Base-by-base conservation (phyloP, 2,888 invertebrate species). In the Caenorhabditis uteleia region DNA sequence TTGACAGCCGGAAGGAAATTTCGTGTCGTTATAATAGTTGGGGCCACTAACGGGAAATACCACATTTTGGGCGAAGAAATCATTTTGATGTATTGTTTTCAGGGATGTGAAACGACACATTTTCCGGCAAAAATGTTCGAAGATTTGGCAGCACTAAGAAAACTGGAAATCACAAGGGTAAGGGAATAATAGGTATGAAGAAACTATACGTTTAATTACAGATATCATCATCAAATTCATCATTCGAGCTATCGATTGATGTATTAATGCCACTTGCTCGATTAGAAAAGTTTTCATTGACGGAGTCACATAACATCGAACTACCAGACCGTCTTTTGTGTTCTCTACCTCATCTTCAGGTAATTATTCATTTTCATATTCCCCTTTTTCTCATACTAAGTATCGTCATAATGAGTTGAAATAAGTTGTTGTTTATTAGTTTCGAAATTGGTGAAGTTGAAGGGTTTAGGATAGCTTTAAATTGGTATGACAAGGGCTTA, bases 211-310 rank as follows among this genome's bases (percentile, higher is more conserved):
- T 31, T 18, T 14, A 20, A 12, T 48, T 36, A 12, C 48, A 48
- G 48, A 36, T 34, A n/a, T 16, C 34, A 8, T 14, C 48, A 7
- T n/a, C n/a, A n/a, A n/a, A n/a, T n/a, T n/a, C n/a, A n/a, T 39
- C 48, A 3, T 54, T 64, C 29, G 57, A 64, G 29, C 27, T 62
- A 21, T 43, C 53, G n/a, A 57, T 57, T 48, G 57, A 66, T 43
- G 55, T 51, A 1, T 34, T 66, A 16, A 42, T 51, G 39, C 62
- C 67, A 3, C n/a, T 72, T 14, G 53, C 49, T 12, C 31, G 56
- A 5, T 54, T 74, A 12, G 71, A 74, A 34, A 73, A 72, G 51
- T 60, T 74, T 23, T 55, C 66, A 12, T 20, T 74, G 21, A 59
- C 67, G 4, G 48, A 53, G 29, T 67, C 69, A 2, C 29, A 14